Conservation (phyloP, 2,113 vertebrate species). For the Stictonetta naevosa region DNA sequence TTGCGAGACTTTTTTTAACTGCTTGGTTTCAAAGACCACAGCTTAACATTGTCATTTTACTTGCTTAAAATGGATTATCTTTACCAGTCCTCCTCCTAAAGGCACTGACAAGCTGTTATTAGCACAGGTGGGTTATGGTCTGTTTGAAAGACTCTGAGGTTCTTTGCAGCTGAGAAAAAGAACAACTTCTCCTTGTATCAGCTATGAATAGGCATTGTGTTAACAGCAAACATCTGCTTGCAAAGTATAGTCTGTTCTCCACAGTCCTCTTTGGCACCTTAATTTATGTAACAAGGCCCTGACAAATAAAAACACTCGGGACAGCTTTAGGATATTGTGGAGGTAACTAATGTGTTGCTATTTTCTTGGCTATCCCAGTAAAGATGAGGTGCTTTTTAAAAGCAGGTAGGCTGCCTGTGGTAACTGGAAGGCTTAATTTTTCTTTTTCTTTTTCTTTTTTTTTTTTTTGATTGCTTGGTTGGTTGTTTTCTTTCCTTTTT, state of each 20-base stretch:
- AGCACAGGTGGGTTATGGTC: background rate
- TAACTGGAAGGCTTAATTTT: background rate
- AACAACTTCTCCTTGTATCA: background rate
- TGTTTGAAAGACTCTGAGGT: background rate
- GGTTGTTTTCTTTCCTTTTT: too few species aligned
- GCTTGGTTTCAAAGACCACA: background rate
- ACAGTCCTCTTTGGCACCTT: background rate
- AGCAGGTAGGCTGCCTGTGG: background rate
- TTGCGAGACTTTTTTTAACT: background rate
- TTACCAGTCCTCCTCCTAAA: background rate
- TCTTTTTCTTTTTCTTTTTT: too few species aligned
- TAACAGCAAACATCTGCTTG: background rate
- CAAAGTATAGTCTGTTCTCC: background rate
- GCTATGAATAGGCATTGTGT: background rate
- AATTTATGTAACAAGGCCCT: background rate
- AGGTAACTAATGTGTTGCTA: background rate
- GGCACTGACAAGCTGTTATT: background rate
- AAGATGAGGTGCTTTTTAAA: background rate
- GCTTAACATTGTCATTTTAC: background rate
- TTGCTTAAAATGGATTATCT: background rate
- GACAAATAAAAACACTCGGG: background rate
- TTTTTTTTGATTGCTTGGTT: background rate
- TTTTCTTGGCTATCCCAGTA: background rate
- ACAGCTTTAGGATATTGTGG: background rate
- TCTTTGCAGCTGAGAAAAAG: background rate